A percentile compares a stretch with the other conserved stretches of the same genome.
phyloP scores from a whole-genome alignment of 1,140 invertebrate genomes.

The Uloborus diversus region DNA sequence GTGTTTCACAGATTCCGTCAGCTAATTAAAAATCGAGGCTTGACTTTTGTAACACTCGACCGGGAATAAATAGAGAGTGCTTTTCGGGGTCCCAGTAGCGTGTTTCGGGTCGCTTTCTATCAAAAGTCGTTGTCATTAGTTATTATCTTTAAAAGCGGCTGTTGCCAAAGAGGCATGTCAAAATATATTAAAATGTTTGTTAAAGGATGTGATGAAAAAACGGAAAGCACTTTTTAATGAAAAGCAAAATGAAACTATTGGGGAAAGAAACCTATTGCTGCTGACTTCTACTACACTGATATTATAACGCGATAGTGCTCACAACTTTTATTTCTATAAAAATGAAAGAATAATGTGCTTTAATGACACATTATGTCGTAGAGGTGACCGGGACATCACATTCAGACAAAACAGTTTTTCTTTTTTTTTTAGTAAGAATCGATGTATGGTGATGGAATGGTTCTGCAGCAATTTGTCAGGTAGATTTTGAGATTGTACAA shows the following conservation, averaged over 20 bases:
- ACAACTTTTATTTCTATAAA: no score
- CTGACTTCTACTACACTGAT: no score
- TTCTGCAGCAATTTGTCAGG: no score
- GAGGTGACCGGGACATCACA: no score
- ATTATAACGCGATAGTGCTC: no score
- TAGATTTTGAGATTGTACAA: no score
- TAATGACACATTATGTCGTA: no score
- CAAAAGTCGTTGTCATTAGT: slow-evolving; percentile 43
- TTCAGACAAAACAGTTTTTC: no score
- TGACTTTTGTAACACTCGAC: slow-evolving; percentile 41
- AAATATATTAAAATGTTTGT: slow-evolving; percentile 54
- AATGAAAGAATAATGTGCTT: no score
- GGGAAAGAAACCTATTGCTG: no score
- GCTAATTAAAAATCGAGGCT: slow-evolving; percentile 51
- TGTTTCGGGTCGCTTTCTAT: neutral
- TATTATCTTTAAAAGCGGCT: slow-evolving; percentile 46
- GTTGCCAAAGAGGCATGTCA: slow-evolving; percentile 46
- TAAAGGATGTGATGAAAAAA: neutral
- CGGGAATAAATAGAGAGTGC: slow-evolving; percentile 17
- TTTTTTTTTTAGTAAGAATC: no score
- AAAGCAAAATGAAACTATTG: slow-evolving; percentile 38
- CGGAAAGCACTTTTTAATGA: slow-evolving; percentile 31
- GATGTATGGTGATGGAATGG: no score
- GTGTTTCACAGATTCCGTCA: slow-evolving; percentile 39
- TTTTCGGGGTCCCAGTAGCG: slow-evolving; percentile 11